Conservation (phyloP, 1,140 invertebrate species). For the Liolophura sinensis region DNA sequence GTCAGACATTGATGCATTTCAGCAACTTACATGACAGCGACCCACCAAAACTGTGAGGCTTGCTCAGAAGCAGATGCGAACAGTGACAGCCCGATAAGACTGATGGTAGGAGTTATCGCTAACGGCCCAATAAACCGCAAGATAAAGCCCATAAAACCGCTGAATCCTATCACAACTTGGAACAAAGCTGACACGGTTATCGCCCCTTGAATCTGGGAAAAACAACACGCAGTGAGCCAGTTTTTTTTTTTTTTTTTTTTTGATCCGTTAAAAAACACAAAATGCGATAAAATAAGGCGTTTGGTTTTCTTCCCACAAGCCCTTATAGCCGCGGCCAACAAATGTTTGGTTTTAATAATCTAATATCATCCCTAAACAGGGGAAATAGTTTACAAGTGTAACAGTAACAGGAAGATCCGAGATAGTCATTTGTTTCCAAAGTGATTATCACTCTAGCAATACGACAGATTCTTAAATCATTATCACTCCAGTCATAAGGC, state of each 20-base stretch:
- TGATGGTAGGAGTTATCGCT: conserved; percentile 79
- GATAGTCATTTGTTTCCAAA: too few species aligned
- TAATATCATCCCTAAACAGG: too few species aligned
- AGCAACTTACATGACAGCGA: conserved; percentile 70
- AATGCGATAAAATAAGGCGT: background rate
- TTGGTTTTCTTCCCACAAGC: background rate
- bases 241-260: too few species aligned
- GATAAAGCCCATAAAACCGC: conserved; percentile 73
- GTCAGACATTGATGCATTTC: background rate
- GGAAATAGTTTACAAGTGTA: too few species aligned
- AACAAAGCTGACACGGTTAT: conserved; percentile 46
- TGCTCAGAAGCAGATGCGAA: conserved; percentile 77
- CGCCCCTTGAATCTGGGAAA: conserved; percentile 42
- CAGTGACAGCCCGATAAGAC: conserved; percentile 76
- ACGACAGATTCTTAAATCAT: too few species aligned
- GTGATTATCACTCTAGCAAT: too few species aligned
- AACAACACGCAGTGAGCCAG: background rate
- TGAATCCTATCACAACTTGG: conserved; percentile 47
- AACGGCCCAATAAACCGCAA: conserved; percentile 77
- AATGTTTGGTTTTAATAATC: too few species aligned
- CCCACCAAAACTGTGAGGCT: conserved; percentile 79
- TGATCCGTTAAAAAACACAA: background rate
- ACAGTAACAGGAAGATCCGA: too few species aligned
- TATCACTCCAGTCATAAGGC: too few species aligned
- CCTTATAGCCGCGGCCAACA: too few species aligned